A percentile compares a stretch with the other conserved stretches of the same genome.
These are phyloP conservation scores for Dorcus parallelipipedus DNA, from an alignment of 2,888 invertebrate species.

Conservation along the genomic window DNA sequence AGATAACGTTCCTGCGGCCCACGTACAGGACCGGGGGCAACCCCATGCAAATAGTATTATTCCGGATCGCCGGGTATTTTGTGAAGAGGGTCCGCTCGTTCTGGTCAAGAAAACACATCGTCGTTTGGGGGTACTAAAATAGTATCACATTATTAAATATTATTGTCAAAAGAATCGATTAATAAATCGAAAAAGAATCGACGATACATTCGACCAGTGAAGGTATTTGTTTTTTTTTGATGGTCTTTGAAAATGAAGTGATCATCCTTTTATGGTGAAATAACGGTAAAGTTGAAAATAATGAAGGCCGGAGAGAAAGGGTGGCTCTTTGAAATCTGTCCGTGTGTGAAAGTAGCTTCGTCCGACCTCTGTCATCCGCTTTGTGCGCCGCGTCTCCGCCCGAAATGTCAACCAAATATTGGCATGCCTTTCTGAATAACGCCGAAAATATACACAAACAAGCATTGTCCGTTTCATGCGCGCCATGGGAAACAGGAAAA, in stretches of 20 bases:
- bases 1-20: slow-evolving; percentile 1
- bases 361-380: slow-evolving; percentile 21
- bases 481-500: too few relatives aligned
- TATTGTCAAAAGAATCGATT: too few relatives aligned
- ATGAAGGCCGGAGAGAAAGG: not conserved
- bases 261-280: too few relatives aligned
- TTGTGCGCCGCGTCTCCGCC: slow-evolving; percentile 40
- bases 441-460: slow-evolving; percentile 27
- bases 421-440: slow-evolving; percentile 36
- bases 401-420: slow-evolving; percentile 44
- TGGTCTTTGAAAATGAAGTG: too few relatives aligned
- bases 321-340: slow-evolving; percentile 14
- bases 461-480: slow-evolving; percentile 12
- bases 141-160: too few relatives aligned
- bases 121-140: not conserved
- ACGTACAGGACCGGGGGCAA: slow-evolving; percentile 5
- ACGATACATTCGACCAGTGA: too few relatives aligned
- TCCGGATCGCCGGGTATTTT: slow-evolving; percentile 24
- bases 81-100: slow-evolving; percentile 4
- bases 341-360: slow-evolving; percentile 37
- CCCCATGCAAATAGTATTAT: slow-evolving; percentile 26
- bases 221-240: too few relatives aligned
- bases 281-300: too few relatives aligned
- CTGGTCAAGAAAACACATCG: slow-evolving; percentile 18
- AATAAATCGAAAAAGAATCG: too few relatives aligned